Base-by-base conservation (phyloP, 2,113 vertebrate genomes). In the Brachirus orientalis region DNA sequence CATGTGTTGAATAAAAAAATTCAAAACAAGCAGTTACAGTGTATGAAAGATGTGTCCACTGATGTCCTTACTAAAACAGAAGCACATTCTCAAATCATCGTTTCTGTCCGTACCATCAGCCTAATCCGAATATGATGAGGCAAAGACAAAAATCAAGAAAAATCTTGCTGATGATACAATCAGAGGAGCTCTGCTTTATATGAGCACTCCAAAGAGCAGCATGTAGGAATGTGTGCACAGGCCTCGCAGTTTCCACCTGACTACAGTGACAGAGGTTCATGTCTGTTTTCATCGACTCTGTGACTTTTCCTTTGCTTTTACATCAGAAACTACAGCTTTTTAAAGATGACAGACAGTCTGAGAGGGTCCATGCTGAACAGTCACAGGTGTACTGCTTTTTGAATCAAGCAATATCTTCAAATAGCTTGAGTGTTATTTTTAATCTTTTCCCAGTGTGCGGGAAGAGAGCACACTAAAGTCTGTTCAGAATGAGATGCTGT, bases 321-420 rank as follows among this genome's bases (percentile, higher is more conserved):
- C 93, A 93, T 91, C 89, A 92, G 85, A 88, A 87, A 89, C 91
- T 92, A 82, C 91, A 87, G 91, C 92, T 93, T 93, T n/a, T 88
- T 94, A 88, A 90, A 92, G 84, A 89, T 78, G 82, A 86, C 84
- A 69, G 90, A 90, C 92, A 88, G 91, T 93, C 86, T 92, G 83
- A 90, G 92, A 80, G 86, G 59, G 70, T 88, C 78, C 90, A 79
- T 75, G 70, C 80, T 86, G 90, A 90, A 88, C 86, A 83, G 90
- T 89, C 88, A 89, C 85, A 90, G 59, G 89, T 93, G 79, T 67
- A 68, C 16, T 38, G 77, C 75, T 72, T 79, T 79, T 77, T 52
- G 58, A 73, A 72, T 70, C 18, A 10, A 54, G 82, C 82, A 55
- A 60, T 28, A 28, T 63, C 81, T 72, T 60, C 73, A 86, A 73